Evolutionary conservation across 2,113 vertebrate species (phyloP).

Genomic region (Deroptyus accipitrinus): DNA sequence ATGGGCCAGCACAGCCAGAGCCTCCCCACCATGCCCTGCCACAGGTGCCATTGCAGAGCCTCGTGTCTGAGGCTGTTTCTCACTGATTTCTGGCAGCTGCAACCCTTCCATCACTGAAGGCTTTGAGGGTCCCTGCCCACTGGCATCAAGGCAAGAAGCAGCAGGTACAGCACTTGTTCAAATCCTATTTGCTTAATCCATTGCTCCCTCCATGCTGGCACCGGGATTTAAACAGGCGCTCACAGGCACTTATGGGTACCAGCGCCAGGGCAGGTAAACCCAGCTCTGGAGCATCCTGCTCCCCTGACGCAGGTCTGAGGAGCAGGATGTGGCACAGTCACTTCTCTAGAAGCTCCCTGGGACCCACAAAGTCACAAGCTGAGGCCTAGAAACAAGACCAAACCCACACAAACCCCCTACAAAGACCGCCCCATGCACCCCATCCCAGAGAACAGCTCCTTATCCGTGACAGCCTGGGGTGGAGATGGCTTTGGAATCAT

Average conservation of each 20-base stretch:
- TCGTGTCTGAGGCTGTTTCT: background rate
- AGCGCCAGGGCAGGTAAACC: background rate
- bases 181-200: background rate
- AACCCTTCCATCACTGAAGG: background rate
- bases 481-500: background rate
- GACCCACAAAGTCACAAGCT: background rate
- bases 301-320: background rate
- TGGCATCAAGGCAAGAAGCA: background rate
- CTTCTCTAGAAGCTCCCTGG: background rate
- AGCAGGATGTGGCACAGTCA: background rate
- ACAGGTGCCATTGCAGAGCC: background rate
- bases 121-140: background rate
- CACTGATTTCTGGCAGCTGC: background rate
- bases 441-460: background rate
- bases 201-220: background rate
- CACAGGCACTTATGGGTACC: background rate
- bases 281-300: background rate
- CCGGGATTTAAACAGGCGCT: background rate
- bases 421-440: background rate
- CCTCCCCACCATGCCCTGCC: background rate
- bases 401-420: background rate
- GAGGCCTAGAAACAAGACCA: background rate
- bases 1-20: background rate
- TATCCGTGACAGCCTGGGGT: rapidly evolving
- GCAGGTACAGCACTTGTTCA: background rate